These are phyloP conservation scores for Nyleta sp. DNA, from an alignment of 2,888 invertebrate genomes.

Conservation along the genomic window DNA sequence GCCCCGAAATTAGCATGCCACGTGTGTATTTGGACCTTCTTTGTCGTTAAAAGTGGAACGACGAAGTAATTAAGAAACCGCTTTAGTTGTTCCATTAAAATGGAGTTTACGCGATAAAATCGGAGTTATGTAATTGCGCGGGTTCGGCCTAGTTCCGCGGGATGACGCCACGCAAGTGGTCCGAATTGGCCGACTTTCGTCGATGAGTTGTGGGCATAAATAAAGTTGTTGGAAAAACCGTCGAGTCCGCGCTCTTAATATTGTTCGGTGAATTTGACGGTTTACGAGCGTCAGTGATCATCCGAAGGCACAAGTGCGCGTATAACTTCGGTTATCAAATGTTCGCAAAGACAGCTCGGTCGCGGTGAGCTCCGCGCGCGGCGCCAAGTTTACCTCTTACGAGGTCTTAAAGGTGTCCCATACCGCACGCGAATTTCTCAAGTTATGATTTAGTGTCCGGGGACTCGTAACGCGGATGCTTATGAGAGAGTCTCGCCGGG, in stretches of 20 bases:
- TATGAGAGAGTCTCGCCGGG: slow-evolving; percentile 27
- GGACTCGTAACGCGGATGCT: slow-evolving; percentile 62
- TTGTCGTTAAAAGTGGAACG: not conserved
- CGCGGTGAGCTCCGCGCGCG: slow-evolving; percentile 56
- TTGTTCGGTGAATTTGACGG: slow-evolving; percentile 44
- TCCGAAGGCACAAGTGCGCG: slow-evolving; percentile 42
- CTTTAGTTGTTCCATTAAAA: slow-evolving; percentile 19
- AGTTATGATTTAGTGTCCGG: slow-evolving; percentile 80
- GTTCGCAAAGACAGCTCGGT: slow-evolving; percentile 73
- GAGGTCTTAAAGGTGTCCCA: slow-evolving; percentile 77
- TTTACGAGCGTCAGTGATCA: slow-evolving; percentile 50
- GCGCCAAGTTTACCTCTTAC: slow-evolving; percentile 71
- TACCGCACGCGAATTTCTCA: slow-evolving; percentile 78
- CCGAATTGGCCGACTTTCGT: slow-evolving; percentile 16
- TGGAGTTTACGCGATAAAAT: not conserved
- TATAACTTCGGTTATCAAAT: slow-evolving; percentile 73
- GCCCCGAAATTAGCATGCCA: slow-evolving; percentile 3
- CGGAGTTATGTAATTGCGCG: slow-evolving; percentile 25
- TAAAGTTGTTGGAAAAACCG: slow-evolving; percentile 53
- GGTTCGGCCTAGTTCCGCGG: not conserved
- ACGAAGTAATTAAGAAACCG: slow-evolving; percentile 18
- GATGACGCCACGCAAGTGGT: slow-evolving; percentile 24
- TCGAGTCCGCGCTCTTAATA: slow-evolving; percentile 43
- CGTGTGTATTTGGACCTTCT: not conserved
- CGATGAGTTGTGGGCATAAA: slow-evolving; percentile 27